Evolutionary conservation across 1,140 invertebrate species (phyloP).

Genomic region (Choristoneura fumiferana): DNA sequence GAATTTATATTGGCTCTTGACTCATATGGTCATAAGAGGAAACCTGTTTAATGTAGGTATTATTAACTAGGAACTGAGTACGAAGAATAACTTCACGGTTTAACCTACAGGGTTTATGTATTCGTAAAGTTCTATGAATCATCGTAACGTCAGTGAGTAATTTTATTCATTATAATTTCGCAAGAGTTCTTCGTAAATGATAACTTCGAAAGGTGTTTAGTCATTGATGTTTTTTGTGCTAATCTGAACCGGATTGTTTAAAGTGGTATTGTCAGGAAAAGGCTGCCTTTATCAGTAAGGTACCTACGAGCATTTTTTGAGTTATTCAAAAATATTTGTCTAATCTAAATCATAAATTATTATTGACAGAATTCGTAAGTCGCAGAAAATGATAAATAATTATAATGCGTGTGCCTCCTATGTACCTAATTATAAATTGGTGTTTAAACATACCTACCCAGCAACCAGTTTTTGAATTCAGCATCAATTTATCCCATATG

Average conservation of each 20-base stretch:
- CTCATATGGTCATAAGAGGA: neutral
- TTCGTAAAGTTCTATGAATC: neutral
- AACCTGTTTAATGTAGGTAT: neutral
- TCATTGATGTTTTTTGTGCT: neutral
- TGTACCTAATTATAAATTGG: too few relatives aligned
- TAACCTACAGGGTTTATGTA: neutral
- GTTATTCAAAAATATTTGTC: too few relatives aligned
- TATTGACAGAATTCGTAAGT: too few relatives aligned
- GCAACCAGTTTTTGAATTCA: conserved; percentile 5
- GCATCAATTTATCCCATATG: conserved; percentile 1
- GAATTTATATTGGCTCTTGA: neutral
- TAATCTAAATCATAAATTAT: too few relatives aligned
- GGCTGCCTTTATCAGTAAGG: too few relatives aligned
- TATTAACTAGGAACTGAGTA: neutral
- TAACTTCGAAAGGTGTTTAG: conserved; percentile 4
- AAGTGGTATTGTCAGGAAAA: too few relatives aligned
- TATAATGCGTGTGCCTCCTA: too few relatives aligned
- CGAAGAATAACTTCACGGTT: neutral
- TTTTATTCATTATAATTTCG: neutral
- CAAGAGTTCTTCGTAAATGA: neutral
- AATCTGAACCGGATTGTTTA: neutral
- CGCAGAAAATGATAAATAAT: too few relatives aligned
- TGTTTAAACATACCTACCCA: too few relatives aligned
- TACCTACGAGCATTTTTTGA: too few relatives aligned
- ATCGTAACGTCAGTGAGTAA: neutral